Conservation (phyloP, 1,140 invertebrate species). For the Rhopalosiphum maidis region DNA sequence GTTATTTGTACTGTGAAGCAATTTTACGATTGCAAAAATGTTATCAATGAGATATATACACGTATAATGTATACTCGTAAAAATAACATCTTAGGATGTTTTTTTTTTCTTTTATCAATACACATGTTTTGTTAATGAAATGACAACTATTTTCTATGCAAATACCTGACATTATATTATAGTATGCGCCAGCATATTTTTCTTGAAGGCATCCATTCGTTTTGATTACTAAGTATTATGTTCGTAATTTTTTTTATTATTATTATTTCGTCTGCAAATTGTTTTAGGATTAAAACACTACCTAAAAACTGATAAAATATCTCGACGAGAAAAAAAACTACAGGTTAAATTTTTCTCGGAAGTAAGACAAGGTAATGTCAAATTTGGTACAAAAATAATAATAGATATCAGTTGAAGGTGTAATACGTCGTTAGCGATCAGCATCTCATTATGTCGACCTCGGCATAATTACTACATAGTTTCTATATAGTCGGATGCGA, state of each 20-base stretch:
- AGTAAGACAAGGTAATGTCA: not conserved
- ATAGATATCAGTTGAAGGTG: not conserved
- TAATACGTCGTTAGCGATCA: not conserved
- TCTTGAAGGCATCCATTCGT: not conserved
- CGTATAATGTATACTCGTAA: not conserved
- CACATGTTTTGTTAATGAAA: conserved; percentile 26
- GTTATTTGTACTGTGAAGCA: conserved; percentile 28
- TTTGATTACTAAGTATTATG: not conserved
- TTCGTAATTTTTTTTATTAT: not conserved
- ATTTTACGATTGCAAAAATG: conserved; percentile 36
- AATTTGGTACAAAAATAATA: not conserved
- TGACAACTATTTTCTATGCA: conserved; percentile 28
- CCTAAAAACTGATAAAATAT: not conserved
- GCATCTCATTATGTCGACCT: not conserved
- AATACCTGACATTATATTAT: not conserved
- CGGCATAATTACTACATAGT: not conserved
- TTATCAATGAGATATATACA: conserved; percentile 26
- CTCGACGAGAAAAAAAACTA: not conserved
- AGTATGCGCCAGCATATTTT: conserved; percentile 16
- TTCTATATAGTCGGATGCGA: not conserved
- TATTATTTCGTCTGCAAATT: not conserved
- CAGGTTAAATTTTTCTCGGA: not conserved
- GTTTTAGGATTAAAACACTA: not conserved
- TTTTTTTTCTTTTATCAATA: conserved; percentile 32
- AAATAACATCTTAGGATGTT: not conserved